Percentiles rank a stretch among this genome's conserved stretches.
These are phyloP conservation scores for Macrotis lagotis DNA, from an alignment of 2,113 vertebrate species.

Conservation along the genomic window DNA sequence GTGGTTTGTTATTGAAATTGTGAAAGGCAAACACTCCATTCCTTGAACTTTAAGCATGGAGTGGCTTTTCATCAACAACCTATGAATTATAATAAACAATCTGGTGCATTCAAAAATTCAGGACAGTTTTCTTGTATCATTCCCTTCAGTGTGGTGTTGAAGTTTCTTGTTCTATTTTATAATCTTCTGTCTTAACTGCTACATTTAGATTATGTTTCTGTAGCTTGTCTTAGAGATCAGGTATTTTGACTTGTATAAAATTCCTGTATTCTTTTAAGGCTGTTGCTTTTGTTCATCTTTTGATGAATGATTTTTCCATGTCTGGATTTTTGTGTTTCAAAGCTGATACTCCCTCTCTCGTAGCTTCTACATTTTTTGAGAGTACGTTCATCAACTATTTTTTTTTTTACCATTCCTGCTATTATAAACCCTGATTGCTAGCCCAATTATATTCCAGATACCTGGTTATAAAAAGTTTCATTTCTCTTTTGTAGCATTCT, in stretches of 20 bases:
- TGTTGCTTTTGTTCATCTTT: neutral
- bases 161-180: neutral
- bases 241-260: neutral
- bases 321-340: neutral
- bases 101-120: neutral
- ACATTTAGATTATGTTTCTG: neutral
- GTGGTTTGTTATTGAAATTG: neutral
- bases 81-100: neutral
- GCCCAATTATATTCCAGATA: neutral
- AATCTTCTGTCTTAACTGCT: neutral
- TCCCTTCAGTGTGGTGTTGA: neutral
- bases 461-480: neutral
- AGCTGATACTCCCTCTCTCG: neutral
- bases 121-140: neutral
- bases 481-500: neutral
- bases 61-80: neutral
- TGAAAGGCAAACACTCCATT: neutral
- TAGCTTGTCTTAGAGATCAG: neutral
- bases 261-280: neutral
- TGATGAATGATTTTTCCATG: neutral
- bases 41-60: neutral
- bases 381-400: neutral
- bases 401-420: neutral
- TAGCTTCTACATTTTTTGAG: neutral
- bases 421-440: neutral